Conservation (phyloP, 2,113 vertebrate species). For the Oncorhynchus kisutch region DNA sequence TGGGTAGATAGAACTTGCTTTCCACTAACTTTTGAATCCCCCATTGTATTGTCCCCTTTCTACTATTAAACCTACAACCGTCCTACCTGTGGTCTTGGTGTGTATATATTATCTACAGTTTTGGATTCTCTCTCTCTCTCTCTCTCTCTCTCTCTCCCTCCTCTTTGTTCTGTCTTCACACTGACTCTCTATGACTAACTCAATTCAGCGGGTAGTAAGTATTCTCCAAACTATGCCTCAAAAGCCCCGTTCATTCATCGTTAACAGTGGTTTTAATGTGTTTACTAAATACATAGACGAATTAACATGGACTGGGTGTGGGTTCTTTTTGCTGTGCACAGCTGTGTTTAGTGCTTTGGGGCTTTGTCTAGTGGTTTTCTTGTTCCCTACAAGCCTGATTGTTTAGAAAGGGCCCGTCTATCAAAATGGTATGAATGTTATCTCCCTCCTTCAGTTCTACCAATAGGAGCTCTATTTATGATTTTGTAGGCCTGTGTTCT, state of each 20-base stretch:
- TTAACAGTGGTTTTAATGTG: conserved; percentile 61
- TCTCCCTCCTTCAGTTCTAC: background rate
- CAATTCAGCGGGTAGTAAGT: conserved; percentile 25
- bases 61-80: no score
- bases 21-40: background rate
- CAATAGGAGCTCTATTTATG: conserved; percentile 4
- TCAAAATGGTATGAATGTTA: conserved; percentile 14
- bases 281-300: conserved; percentile 51
- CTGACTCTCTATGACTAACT: background rate
- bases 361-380: conserved; percentile 20
- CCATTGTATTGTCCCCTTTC: no score
- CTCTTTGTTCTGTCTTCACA: no score
- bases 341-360: conserved; percentile 30
- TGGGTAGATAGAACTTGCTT: background rate
- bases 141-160: no score
- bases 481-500: conserved; percentile 31
- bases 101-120: no score
- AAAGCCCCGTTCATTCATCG: conserved; percentile 54
- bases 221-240: conserved; percentile 33
- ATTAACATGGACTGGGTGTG: conserved; percentile 35
- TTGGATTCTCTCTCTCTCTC: no score
- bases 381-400: conserved; percentile 38
- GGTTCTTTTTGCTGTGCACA: conserved; percentile 23
- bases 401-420: conserved; percentile 18
- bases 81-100: no score